These are phyloP conservation scores for Microcebus murinus DNA, from an alignment of 2,113 vertebrate genomes.

Conservation along the genomic window DNA sequence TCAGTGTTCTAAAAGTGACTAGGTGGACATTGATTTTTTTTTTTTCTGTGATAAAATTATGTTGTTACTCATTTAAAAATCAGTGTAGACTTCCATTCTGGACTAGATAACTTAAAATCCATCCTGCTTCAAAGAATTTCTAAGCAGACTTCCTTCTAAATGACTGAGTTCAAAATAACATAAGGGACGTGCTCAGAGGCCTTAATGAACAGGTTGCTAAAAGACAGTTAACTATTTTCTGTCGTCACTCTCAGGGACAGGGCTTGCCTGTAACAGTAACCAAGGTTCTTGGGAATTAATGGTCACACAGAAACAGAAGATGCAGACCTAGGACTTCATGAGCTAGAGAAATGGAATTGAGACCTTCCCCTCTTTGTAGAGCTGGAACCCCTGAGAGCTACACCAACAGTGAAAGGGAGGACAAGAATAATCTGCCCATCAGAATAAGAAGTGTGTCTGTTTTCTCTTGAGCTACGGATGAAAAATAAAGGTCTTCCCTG, in stretches of 20 bases:
- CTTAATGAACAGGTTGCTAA: neutral
- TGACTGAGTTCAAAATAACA: neutral
- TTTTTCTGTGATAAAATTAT: conserved; percentile 2
- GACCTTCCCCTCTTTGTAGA: neutral
- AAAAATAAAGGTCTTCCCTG: neutral
- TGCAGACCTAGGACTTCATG: neutral
- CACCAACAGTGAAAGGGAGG: neutral
- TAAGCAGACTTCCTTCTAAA: neutral
- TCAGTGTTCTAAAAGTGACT: neutral
- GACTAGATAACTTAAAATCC: neutral
- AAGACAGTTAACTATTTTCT: neutral
- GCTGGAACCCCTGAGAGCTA: neutral
- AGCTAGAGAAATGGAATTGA: neutral
- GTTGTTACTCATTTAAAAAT: neutral
- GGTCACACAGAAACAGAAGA: neutral
- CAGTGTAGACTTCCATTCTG: neutral
- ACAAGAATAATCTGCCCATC: neutral
- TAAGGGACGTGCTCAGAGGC: neutral
- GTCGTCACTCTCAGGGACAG: neutral
- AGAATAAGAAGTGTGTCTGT: neutral
- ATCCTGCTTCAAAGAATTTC: neutral
- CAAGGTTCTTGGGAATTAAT: neutral
- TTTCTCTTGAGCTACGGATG: neutral
- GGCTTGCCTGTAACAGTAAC: neutral
- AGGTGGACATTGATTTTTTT: neutral